Evolutionary conservation across 2,797 vertebrate genomes (phyloP).

Genomic region (Silurus lanzhouensis): DNA sequence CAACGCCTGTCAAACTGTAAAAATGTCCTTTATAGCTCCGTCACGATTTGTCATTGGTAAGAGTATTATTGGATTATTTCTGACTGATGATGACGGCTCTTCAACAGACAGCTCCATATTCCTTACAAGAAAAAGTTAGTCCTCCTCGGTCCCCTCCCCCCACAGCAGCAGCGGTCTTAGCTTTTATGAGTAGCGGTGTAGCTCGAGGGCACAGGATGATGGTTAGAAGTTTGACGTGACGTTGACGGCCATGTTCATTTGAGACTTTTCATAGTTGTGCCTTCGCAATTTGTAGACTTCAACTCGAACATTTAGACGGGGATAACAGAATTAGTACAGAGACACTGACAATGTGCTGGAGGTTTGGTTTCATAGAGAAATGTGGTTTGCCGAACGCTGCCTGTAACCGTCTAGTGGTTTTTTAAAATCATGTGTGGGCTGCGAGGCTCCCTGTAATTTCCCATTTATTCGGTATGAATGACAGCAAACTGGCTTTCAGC

Average conservation of each 20-base stretch:
- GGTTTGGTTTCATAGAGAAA: conserved; percentile 1
- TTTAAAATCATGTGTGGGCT: conserved; percentile 22
- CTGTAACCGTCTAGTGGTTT: conserved; percentile 4
- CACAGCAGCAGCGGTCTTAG: neutral
- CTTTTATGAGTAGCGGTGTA: neutral
- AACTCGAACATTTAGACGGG: neutral
- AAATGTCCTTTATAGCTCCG: neutral
- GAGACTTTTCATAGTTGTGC: neutral
- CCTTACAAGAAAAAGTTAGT: neutral
- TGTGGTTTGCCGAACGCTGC: conserved; percentile 6
- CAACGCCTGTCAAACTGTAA: neutral
- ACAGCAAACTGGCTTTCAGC: neutral
- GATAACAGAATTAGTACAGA: conserved; percentile 5
- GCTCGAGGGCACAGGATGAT: conserved; percentile 14
- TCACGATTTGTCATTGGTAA: conserved; percentile 9
- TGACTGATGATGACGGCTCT: conserved; percentile 10
- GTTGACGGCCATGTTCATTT: neutral
- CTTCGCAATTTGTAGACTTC: neutral
- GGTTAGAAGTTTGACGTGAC: conserved; percentile 11
- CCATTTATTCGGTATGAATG: conserved; percentile 30
- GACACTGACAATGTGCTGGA: neutral
- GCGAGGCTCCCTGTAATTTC: conserved; percentile 1
- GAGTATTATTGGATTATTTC: conserved; percentile 40
- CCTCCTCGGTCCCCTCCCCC: neutral
- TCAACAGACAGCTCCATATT: conserved; percentile 13